Conservation (phyloP, 2,113 vertebrate species). For the Cyanoliseus patagonus region DNA sequence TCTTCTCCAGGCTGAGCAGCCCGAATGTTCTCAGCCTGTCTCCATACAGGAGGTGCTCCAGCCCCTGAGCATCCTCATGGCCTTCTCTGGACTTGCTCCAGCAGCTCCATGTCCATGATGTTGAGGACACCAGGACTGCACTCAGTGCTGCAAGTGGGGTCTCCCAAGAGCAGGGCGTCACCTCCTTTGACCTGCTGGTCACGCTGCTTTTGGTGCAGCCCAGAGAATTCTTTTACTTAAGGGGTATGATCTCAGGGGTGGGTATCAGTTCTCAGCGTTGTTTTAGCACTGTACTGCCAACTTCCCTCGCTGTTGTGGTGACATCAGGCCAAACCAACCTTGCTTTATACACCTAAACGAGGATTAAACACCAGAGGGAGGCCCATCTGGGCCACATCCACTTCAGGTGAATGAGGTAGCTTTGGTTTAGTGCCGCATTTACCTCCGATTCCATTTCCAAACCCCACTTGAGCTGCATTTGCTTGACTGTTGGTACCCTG, state of each 20-base stretch:
- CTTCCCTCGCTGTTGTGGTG: background rate
- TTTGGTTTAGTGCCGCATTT: background rate
- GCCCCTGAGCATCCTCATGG: background rate
- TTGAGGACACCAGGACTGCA: background rate
- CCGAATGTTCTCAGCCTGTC: background rate
- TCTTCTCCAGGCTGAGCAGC: background rate
- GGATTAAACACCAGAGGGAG: background rate
- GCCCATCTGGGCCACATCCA: background rate
- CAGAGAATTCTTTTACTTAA: background rate
- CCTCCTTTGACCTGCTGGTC: background rate
- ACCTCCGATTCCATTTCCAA: background rate
- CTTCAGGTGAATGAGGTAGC: background rate
- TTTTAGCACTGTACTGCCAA: background rate
- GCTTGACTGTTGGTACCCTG: background rate
- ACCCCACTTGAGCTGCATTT: background rate
- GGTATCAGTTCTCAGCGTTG: background rate
- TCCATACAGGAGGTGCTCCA: background rate
- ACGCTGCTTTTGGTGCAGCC: background rate
- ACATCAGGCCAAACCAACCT: background rate
- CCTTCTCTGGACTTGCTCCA: background rate
- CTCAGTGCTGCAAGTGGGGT: background rate
- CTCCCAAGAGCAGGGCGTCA: background rate
- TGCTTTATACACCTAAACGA: background rate
- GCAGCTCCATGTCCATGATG: background rate
- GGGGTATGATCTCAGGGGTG: background rate